Evolutionary conservation across 2,888 invertebrate genomes (phyloP).

Genomic region (Athalia cordata): DNA sequence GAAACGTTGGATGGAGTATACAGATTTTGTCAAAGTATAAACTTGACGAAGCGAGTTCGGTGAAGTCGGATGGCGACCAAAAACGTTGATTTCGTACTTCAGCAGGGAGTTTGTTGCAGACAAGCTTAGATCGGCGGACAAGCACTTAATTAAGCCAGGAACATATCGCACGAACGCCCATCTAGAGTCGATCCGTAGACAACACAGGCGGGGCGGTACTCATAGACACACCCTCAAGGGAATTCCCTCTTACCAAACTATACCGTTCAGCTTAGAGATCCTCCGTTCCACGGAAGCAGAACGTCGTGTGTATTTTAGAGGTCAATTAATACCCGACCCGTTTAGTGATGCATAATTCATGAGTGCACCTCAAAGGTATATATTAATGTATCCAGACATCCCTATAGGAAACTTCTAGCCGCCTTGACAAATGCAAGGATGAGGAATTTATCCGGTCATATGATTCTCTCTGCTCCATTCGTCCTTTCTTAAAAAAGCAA

Average conservation of each 20-base stretch:
- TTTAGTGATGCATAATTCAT: constrained; percentile 43
- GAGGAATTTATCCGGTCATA: background rate
- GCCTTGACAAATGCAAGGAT: constrained; percentile 17
- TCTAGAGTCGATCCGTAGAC: constrained; percentile 48
- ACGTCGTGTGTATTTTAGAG: constrained; percentile 46
- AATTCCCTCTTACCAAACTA: constrained; percentile 40
- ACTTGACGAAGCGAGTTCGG: background rate
- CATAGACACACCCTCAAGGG: constrained; percentile 44
- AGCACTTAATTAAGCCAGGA: constrained; percentile 72
- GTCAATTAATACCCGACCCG: constrained; percentile 46
- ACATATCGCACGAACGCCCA: constrained; percentile 67
- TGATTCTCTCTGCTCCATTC: constrained; percentile 14
- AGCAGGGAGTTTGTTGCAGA: constrained; percentile 41
- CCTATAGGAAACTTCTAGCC: background rate
- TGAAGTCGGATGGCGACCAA: background rate
- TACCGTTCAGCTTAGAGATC: constrained; percentile 39
- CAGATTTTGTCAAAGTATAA: background rate
- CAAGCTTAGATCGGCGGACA: constrained; percentile 56
- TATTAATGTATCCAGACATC: constrained; percentile 19
- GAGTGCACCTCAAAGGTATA: constrained; percentile 42
- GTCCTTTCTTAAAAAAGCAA: constrained; percentile 15
- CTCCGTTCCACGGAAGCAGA: constrained; percentile 44
- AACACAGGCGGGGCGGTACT: constrained; percentile 44
- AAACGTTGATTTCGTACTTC: constrained; percentile 35
- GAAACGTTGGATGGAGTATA: background rate